Base-by-base conservation (phyloP, 1,140 invertebrate species). In the Oryctes rhinoceros region DNA sequence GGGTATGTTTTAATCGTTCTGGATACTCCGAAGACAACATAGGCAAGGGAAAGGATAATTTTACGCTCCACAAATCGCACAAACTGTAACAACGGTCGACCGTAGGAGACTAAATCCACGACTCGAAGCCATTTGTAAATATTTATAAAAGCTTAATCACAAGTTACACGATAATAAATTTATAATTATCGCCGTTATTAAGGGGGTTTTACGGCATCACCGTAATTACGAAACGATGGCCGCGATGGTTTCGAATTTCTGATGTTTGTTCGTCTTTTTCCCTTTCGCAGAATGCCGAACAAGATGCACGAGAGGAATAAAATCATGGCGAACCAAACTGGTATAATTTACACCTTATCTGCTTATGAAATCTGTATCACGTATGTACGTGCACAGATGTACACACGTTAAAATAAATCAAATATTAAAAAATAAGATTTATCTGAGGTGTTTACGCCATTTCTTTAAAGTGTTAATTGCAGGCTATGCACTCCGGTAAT, bases 61-160 rank as follows among this genome's bases (percentile, higher is more conserved):
- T 71, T 71, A 13, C 65, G 65, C 65, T 71, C 65, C 35, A 71
- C 24, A 71, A 71, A 71, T 35, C 24, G 65, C 65, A 24, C 11
- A 35, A 37, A 37, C 10, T 24, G 62, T 18, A 67, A 24, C 24
- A 30, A 67, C 62, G n/a, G 65, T 35, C 13, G 65, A 35, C 65
- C 20, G 20, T 35, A 71, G 35, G 65, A 71, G 35, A 71, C 65
- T 4, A 11, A 35, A 7, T 71, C 18, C 24, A 24, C 53, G 24
- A 37, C 24, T 35, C 24, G 24, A 71, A 37, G 24, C 24, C 65
- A 71, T 71, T 71, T 71, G 65, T 71, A 71, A 71, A 71, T 71
- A 71, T 71, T 71, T 71, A 71, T 71, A 71, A 71, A 71, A 71
- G 65, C 65, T 71, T 71, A 71, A 71, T 71, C 65, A 71, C 65